These are phyloP conservation scores for Leptopilina boulardi DNA, from an alignment of 1,140 invertebrate genomes.

Conservation along the genomic window DNA sequence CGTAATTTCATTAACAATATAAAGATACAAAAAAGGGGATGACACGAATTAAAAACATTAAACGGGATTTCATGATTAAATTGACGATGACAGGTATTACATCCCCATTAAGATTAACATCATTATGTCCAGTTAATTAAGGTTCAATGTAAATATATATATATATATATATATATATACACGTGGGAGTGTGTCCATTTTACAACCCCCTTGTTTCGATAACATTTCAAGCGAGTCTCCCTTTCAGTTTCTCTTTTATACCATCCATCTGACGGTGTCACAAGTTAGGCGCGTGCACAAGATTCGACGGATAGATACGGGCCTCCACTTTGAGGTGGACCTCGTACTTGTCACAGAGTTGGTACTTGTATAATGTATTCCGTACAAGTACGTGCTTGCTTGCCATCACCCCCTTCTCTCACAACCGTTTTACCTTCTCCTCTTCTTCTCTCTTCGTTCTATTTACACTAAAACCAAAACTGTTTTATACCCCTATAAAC, in stretches of 20 bases:
- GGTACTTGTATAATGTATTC: conserved; percentile 25
- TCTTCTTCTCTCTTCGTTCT: conserved; percentile 33
- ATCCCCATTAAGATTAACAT: background rate
- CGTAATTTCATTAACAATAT: too few relatives aligned
- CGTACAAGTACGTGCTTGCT: conserved; percentile 28
- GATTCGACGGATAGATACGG: conserved; percentile 29
- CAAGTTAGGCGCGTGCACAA: conserved; percentile 6
- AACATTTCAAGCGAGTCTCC: background rate
- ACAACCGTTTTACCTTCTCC: conserved; percentile 37
- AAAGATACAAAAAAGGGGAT: too few relatives aligned
- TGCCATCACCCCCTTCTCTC: conserved; percentile 34
- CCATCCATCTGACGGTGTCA: background rate
- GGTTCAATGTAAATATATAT: too few relatives aligned
- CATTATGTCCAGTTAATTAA: conserved; percentile 17
- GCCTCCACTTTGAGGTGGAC: conserved; percentile 24
- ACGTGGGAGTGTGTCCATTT: background rate
- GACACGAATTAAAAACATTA: background rate
- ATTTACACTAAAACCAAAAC: conserved; percentile 29
- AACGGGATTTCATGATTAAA: background rate
- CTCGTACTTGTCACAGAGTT: conserved; percentile 18
- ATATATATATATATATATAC: background rate
- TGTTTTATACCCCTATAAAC: conserved; percentile 1
- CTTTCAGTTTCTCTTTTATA: conserved; percentile 1
- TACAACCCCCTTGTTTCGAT: conserved; percentile 8
- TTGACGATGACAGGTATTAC: background rate